Conservation (phyloP, 2,113 vertebrate species). For the Pampusana beccarii region DNA sequence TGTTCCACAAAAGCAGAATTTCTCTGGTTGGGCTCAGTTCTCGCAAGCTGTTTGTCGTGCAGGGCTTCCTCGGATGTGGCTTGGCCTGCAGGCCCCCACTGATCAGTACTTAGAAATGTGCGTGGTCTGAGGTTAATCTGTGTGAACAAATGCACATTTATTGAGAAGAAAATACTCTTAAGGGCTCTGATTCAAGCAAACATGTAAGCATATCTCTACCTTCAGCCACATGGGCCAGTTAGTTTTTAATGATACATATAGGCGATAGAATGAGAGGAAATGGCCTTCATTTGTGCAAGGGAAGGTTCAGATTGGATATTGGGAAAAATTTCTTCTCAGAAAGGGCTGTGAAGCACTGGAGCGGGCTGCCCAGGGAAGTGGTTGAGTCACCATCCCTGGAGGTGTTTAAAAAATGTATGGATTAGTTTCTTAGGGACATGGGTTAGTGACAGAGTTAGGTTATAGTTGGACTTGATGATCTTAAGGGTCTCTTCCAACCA, state of each 20-base stretch:
- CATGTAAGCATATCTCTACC: neutral
- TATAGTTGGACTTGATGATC: too few relatives aligned
- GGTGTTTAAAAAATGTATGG: too few relatives aligned
- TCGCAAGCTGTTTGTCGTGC: neutral
- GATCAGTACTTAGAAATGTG: neutral
- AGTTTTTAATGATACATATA: neutral
- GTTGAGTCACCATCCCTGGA: too few relatives aligned
- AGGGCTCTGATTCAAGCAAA: neutral
- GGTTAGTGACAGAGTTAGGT: too few relatives aligned
- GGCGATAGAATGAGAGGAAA: too few relatives aligned
- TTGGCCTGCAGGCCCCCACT: neutral
- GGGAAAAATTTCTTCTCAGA: too few relatives aligned
- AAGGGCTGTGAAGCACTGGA: too few relatives aligned
- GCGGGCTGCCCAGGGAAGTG: too few relatives aligned
- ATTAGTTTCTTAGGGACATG: too few relatives aligned
- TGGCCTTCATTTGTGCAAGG: too few relatives aligned
- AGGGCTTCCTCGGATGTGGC: neutral
- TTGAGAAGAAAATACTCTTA: neutral
- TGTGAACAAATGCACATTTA: neutral
- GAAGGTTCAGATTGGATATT: too few relatives aligned
- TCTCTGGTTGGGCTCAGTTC: neutral
- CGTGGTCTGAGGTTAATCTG: neutral
- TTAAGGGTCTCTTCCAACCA: too few relatives aligned
- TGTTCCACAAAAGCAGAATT: neutral
- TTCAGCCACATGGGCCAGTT: neutral